Base-by-base conservation (phyloP, 2,797 vertebrate genomes). In the Rhinogobio ventralis region DNA sequence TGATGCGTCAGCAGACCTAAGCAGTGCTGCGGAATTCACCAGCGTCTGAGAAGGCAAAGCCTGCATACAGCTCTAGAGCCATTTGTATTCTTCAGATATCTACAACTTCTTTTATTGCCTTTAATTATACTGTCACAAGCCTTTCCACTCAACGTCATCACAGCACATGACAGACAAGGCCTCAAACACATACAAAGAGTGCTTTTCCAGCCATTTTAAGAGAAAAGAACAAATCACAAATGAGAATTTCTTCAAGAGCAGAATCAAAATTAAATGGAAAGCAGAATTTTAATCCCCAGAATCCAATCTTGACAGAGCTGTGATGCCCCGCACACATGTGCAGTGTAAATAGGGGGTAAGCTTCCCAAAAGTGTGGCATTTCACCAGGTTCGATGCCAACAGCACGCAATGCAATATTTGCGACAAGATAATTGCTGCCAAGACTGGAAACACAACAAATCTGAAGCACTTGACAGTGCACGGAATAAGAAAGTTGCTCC, bases 51-150 rank as follows among this genome's bases (percentile, higher is more conserved):
- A 71, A 64, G 25, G 78, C 28, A 86, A 72, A 66, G 30, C n/a
- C 76, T 66, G n/a, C 71, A 60, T 76, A 55, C 46, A 53, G 57
- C 69, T 36, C 42, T 51, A 20, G 25, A 42, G 81, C 25, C 36
- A 82, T 88, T 87, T 86, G 77, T 83, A 75, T 86, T 78, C 78
- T 49, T 85, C 82, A 86, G 71, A 77, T 74, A 86, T 68, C 72
- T 82, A 86, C 57, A 20, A 74, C 39, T 42, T 85, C 82, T 74
- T 89, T 86, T 72, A 80, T 87, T 81, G 79, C 60, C 77, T 72
- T 91, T 89, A 87, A 89, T 87, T 88, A 83, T 74, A 87, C 42
- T 78, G 86, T 87, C 87, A 83, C 57, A 57, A 62, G 71, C 49
- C 74, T 53, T 76, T 87, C 53, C 20, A 46, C 62, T 33, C 28